Conservation (phyloP, 2,113 vertebrate species). For the Strix aluco region DNA sequence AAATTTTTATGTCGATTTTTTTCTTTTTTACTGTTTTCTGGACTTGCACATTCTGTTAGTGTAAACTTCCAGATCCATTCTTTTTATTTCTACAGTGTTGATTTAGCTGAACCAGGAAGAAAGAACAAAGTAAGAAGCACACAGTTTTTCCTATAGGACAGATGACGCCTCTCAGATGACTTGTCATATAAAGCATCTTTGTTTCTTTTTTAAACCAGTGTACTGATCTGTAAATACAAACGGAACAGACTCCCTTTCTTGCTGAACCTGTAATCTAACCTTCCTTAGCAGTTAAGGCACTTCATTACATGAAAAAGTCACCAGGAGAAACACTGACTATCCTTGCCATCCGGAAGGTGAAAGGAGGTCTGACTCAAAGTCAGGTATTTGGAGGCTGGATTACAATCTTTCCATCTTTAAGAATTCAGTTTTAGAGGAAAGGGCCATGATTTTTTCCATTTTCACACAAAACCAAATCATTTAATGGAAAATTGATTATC, state of each 20-base stretch:
- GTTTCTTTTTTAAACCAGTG: slow-evolving; percentile 17
- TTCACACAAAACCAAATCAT: background rate
- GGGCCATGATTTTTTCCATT: background rate
- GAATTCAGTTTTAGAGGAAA: background rate
- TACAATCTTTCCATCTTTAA: background rate
- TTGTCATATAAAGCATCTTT: slow-evolving; percentile 44
- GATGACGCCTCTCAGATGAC: slow-evolving; percentile 14
- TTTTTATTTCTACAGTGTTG: background rate
- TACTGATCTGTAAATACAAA: background rate
- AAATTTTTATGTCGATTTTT: background rate
- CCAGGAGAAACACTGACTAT: background rate
- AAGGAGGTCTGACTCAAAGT: background rate
- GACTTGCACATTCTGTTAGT: background rate
- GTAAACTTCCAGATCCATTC: background rate
- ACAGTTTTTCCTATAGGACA: background rate
- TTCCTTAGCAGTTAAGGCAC: background rate
- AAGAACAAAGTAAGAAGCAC: background rate
- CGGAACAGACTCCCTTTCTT: slow-evolving; percentile 16
- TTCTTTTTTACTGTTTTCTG: background rate
- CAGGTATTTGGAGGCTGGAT: background rate
- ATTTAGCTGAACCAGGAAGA: background rate
- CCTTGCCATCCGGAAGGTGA: background rate
- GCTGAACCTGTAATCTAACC: slow-evolving; percentile 15
- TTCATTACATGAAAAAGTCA: background rate
- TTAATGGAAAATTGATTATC: background rate